phyloP scores from a whole-genome alignment of 1,140 invertebrate species.

The Rhynchophorus ferrugineus region DNA sequence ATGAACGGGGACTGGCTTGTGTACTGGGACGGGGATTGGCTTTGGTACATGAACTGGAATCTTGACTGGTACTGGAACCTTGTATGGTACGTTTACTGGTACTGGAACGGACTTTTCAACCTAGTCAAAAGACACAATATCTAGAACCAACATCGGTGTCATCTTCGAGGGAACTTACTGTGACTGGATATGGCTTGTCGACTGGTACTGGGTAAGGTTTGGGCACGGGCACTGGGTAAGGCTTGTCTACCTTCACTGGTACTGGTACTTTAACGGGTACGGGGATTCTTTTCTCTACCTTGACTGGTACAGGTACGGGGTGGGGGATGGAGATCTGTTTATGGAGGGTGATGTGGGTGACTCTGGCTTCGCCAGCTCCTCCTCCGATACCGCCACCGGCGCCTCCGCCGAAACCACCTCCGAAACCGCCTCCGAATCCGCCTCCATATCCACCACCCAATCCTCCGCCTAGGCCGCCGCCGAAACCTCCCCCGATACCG shows the following conservation, averaged over 20 bases:
- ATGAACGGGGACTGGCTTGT: conserved; percentile 39
- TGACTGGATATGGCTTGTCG: conserved; percentile 49
- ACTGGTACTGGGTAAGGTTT: conserved; percentile 37
- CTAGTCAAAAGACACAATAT: conserved; percentile 45
- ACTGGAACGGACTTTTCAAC: conserved; percentile 43
- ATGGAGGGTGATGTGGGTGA: conserved; percentile 31
- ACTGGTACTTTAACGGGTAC: conserved; percentile 36
- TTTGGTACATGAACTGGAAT: conserved; percentile 39
- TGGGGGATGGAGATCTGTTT: conserved; percentile 32
- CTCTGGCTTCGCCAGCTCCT: conserved; percentile 19
- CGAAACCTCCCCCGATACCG: conserved; percentile 10
- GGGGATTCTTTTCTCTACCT: conserved; percentile 37
- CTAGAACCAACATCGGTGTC: not conserved
- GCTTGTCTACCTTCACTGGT: conserved; percentile 32
- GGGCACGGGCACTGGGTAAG: conserved; percentile 34
- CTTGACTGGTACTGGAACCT: conserved; percentile 47
- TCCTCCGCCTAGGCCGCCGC: conserved; percentile 18
- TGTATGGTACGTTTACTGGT: conserved; percentile 49
- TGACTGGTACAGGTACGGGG: conserved; percentile 37
- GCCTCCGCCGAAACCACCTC: conserved; percentile 9
- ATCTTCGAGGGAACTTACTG: conserved; percentile 32
- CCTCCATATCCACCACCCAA: conserved; percentile 14
- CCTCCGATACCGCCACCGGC: conserved; percentile 9
- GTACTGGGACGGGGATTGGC: conserved; percentile 35
- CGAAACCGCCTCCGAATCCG: conserved; percentile 12